phyloP scores from a whole-genome alignment of 2,113 vertebrate species.

The Mastomys coucha region DNA sequence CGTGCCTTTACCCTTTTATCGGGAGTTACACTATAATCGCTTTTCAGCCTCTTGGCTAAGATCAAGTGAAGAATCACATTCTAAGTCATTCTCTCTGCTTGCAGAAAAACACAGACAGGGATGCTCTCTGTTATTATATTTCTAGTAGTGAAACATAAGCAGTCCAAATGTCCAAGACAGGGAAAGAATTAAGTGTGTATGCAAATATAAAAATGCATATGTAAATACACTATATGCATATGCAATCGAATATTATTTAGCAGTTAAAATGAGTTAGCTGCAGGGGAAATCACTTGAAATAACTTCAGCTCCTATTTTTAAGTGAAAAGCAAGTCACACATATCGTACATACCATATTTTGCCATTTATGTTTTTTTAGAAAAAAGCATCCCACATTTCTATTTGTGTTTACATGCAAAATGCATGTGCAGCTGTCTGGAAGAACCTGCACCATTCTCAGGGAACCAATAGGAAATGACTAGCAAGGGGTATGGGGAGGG shows the following conservation, averaged over 20 bases:
- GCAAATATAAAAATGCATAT: background rate
- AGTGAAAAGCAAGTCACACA: constrained; percentile 33
- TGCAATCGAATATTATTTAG: background rate
- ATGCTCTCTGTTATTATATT: background rate
- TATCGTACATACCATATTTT: constrained; percentile 1
- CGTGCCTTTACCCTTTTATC: background rate
- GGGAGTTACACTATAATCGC: background rate
- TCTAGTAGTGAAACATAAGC: background rate
- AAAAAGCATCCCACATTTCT: constrained; percentile 15
- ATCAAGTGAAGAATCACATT: background rate
- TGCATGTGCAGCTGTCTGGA: background rate
- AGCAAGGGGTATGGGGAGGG: background rate
- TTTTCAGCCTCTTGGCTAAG: background rate
- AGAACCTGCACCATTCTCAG: background rate
- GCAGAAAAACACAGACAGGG: background rate
- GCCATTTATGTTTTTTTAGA: background rate
- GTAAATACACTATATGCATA: no score
- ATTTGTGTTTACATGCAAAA: background rate
- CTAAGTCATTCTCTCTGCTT: background rate
- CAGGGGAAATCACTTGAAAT: constrained; percentile 25
- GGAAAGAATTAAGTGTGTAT: background rate
- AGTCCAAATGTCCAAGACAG: background rate
- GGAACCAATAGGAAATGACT: background rate
- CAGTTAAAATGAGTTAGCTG: constrained; percentile 46
- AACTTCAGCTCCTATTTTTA: constrained; percentile 52